Percentiles rank a stretch among this genome's conserved stretches.
Conservation (phyloP, 2,113 vertebrate genomes). For the Papio anubis region DNA sequence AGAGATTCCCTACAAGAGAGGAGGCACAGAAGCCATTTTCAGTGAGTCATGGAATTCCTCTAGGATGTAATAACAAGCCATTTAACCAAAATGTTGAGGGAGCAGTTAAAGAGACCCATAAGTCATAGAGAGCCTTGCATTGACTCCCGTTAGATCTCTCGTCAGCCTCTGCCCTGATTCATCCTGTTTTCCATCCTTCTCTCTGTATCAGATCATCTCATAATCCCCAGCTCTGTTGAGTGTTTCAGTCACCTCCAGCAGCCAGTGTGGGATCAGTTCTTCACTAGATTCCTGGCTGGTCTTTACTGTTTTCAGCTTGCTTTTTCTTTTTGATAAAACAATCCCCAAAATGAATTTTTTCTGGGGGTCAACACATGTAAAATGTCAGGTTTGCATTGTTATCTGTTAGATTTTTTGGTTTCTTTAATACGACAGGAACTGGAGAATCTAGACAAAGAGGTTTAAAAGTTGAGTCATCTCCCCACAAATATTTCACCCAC, state of each 20-base stretch:
- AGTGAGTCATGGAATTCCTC: neutral
- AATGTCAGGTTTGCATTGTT: neutral
- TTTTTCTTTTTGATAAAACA: constrained; percentile 36
- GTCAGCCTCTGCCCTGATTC: neutral
- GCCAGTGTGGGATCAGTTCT: neutral
- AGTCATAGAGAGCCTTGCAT: neutral
- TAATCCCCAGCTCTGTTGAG: constrained; percentile 23
- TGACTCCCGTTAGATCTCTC: neutral
- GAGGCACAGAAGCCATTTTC: neutral
- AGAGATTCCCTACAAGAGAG: neutral
- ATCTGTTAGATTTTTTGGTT: neutral
- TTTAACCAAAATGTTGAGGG: neutral
- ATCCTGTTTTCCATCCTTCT: constrained; percentile 4
- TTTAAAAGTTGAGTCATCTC: constrained; percentile 16
- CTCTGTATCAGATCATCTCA: neutral
- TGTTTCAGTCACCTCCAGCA: neutral
- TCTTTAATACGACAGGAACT: neutral
- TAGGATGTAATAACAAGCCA: neutral
- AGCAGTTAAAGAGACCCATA: neutral
- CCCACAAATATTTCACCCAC: neutral
- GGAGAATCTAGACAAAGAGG: neutral
- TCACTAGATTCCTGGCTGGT: neutral
- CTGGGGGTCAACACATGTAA: neutral
- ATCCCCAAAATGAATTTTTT: neutral
- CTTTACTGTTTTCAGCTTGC: neutral